Percentiles rank a stretch among this genome's conserved stretches.
phyloP scores from a whole-genome alignment of 30 jellyfish, hydroid and myxozoan genomes.

The Clytia hemisphaerica region DNA sequence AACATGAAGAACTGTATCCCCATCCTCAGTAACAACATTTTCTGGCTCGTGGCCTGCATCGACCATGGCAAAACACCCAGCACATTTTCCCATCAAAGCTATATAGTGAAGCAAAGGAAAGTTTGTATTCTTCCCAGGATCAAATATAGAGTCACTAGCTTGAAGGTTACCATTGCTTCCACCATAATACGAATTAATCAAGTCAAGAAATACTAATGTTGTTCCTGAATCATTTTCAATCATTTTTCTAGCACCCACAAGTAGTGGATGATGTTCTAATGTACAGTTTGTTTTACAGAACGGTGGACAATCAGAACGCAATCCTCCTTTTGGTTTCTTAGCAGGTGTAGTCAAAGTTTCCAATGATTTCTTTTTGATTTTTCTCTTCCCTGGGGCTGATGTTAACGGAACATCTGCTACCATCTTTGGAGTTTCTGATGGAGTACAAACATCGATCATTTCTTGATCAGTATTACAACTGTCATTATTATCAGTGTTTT shows the following conservation, averaged over 20 bases:
- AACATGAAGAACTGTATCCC: conserved; percentile 22
- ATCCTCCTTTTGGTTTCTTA: conserved; percentile 10
- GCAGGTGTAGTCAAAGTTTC: conserved; percentile 4
- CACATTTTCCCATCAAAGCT: conserved; percentile 32
- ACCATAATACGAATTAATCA: neutral
- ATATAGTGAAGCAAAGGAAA: conserved; percentile 23
- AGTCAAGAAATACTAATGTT: conserved; percentile 9
- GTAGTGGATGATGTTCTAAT: conserved; percentile 13
- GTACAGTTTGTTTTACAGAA: conserved; percentile 9
- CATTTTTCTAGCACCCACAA: conserved; percentile 12
- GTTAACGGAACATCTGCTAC: neutral
- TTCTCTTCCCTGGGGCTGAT: neutral
- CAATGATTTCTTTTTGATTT: conserved; percentile 16
- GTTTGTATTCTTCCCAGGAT: conserved; percentile 21
- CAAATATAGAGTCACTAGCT: conserved; percentile 17
- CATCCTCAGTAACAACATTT: conserved; percentile 13
- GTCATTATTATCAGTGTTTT: too few species aligned
- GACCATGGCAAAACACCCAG: conserved; percentile 12
- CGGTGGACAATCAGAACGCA: conserved; percentile 30
- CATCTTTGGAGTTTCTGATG: neutral
- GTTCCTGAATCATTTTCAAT: conserved; percentile 9
- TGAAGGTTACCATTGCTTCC: conserved; percentile 7
- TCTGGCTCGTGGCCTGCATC: conserved; percentile 22
- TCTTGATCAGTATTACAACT: too few species aligned
- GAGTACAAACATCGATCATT: too few species aligned